Percentiles rank a stretch among this genome's conserved stretches.
Conservation (phyloP, 2,113 vertebrate genomes). For the Onychostoma macrolepis region DNA sequence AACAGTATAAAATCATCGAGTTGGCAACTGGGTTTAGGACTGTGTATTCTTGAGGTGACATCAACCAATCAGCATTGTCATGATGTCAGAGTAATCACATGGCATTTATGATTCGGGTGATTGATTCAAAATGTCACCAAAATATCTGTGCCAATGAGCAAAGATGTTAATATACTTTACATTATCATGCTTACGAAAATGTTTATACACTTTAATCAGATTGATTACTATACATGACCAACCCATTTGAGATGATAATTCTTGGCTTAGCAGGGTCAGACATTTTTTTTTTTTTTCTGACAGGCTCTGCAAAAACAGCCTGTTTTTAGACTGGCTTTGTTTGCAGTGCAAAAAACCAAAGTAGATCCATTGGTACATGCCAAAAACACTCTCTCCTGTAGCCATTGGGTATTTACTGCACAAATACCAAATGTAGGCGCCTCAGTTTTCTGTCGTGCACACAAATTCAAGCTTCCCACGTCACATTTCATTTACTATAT, state of each 20-base stretch:
- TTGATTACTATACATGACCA: neutral
- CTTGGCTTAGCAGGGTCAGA: neutral
- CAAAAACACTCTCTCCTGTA: neutral
- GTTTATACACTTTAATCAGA: neutral
- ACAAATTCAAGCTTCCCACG: neutral
- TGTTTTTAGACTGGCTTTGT: neutral
- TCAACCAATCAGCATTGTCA: neutral
- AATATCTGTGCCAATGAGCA: neutral
- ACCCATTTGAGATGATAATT: neutral
- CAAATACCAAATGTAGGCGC: conserved; percentile 2
- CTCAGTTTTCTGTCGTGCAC: neutral
- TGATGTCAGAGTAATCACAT: neutral
- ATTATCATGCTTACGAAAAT: neutral
- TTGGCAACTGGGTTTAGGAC: neutral
- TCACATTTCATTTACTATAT: neutral
- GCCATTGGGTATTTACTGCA: conserved; percentile 2
- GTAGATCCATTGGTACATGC: neutral
- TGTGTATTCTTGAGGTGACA: neutral
- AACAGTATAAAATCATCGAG: neutral
- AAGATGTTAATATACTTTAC: neutral
- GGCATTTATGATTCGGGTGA: neutral
- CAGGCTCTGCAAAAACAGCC: neutral
- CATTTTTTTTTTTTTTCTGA: neutral
- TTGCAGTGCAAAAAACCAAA: neutral
- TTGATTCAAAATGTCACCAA: neutral